These are phyloP conservation scores for Zaprionus obscuricornis DNA, from an alignment of 2,888 invertebrate genomes.

Conservation along the genomic window DNA sequence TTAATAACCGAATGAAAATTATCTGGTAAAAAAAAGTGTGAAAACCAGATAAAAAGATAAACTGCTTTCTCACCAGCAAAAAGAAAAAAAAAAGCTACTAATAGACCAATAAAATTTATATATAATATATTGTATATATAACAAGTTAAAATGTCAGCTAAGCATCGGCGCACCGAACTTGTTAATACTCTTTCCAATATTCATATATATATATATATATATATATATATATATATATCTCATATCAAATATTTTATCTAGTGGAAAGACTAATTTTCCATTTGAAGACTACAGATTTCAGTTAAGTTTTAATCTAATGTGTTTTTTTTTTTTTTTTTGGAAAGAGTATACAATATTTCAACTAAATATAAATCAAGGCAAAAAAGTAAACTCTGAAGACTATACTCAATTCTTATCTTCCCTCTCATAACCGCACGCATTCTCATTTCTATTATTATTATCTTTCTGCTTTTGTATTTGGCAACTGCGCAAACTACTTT, in stretches of 20 bases:
- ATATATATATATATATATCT: background rate
- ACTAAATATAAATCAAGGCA: conserved; percentile 52
- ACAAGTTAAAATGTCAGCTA: conserved; percentile 53
- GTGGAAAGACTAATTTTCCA: background rate
- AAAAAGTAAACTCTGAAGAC: conserved; percentile 39
- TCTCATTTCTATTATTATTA: background rate
- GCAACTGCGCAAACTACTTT: conserved; percentile 41
- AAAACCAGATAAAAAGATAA: conserved; percentile 31
- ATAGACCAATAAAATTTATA: conserved; percentile 15
- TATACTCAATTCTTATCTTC: conserved; percentile 21
- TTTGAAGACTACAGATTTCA: background rate
- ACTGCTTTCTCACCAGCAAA: conserved; percentile 29
- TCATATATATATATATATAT: background rate
- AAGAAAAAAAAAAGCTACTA: conserved; percentile 18
- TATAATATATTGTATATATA: conserved; percentile 38
- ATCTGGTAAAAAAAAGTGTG: too few species aligned
- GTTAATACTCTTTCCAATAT: conserved; percentile 39
- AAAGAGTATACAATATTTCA: conserved; percentile 62
- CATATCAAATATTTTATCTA: background rate
- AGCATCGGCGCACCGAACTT: conserved; percentile 49
- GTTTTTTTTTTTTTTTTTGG: conserved; percentile 9
- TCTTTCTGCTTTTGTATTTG: conserved; percentile 35
- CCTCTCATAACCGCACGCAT: too few species aligned
- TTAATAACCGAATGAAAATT: too few species aligned
- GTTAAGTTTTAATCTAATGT: too few species aligned